These are phyloP conservation scores for Dryobates pubescens DNA, from an alignment of 2,797 vertebrate species.

Conservation along the genomic window DNA sequence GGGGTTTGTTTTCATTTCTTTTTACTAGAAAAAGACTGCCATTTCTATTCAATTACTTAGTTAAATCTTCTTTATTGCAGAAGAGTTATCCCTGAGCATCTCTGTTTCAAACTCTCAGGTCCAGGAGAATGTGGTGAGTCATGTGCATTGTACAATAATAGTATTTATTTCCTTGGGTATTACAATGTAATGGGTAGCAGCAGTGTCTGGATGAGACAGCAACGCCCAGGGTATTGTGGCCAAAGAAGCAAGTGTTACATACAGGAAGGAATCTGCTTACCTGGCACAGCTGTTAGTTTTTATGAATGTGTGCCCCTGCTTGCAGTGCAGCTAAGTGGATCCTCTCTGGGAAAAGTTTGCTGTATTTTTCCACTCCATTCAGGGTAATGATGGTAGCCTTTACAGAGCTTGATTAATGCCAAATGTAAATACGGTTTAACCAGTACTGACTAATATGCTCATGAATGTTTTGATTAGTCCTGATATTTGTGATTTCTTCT, in stretches of 20 bases:
- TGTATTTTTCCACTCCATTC: background rate
- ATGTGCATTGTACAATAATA: background rate
- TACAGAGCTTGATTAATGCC: background rate
- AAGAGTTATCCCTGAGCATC: slow-evolving; percentile 96
- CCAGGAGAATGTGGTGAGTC: slow-evolving; percentile 97
- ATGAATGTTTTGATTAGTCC: background rate
- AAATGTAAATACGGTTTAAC: background rate
- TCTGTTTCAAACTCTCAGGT: slow-evolving; percentile 97
- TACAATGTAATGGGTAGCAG: background rate
- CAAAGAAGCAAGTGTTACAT: background rate
- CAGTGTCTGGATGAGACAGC: background rate
- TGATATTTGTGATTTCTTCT: slow-evolving; percentile 25
- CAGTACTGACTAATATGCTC: background rate
- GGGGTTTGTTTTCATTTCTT: background rate
- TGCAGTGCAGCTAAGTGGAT: background rate
- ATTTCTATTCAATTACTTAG: slow-evolving; percentile 1
- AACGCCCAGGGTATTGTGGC: background rate
- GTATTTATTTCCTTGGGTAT: background rate
- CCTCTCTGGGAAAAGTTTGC: background rate
- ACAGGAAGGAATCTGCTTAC: background rate
- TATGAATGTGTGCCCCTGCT: background rate
- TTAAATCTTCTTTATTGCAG: slow-evolving; percentile 77
- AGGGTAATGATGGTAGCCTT: background rate
- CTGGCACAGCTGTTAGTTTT: background rate
- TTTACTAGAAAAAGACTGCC: background rate